A percentile compares a stretch with the other conserved stretches of the same genome.
phyloP scores from a whole-genome alignment of 2,797 vertebrate species.

The Arnoldichthys spilopterus region DNA sequence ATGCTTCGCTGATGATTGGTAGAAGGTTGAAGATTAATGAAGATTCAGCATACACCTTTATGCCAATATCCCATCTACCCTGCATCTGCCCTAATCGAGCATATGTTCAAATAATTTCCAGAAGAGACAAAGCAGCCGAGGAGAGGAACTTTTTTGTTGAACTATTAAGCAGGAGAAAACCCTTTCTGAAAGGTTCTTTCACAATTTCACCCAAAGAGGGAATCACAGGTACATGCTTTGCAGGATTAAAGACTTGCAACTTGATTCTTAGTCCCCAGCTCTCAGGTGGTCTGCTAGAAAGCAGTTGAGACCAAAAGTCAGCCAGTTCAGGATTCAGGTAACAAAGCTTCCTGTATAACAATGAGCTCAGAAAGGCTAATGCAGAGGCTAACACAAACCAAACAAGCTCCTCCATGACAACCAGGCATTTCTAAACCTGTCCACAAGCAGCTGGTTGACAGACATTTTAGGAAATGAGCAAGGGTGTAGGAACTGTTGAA shows the following conservation, averaged over 20 bases:
- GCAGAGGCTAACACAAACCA: slow-evolving; percentile 31
- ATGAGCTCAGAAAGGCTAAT: slow-evolving; percentile 40
- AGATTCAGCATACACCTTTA: background rate
- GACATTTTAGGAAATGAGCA: background rate
- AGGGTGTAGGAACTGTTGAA: too few relatives aligned
- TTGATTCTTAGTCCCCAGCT: slow-evolving; percentile 51
- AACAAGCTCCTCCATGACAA: slow-evolving; percentile 26
- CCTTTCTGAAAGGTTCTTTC: slow-evolving; percentile 14
- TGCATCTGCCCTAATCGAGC: background rate
- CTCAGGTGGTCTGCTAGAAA: slow-evolving; percentile 54
- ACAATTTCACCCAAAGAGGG: slow-evolving; percentile 10
- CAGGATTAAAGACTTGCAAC: slow-evolving; percentile 55
- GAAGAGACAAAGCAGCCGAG: background rate
- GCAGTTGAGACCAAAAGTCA: slow-evolving; percentile 36
- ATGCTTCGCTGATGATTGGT: slow-evolving; percentile 18
- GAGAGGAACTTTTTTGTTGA: background rate
- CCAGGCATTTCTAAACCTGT: slow-evolving; percentile 21
- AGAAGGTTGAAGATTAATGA: slow-evolving; percentile 24
- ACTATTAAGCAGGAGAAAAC: slow-evolving; percentile 20
- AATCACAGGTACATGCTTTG: slow-evolving; percentile 51
- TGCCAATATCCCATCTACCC: background rate
- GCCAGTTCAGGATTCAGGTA: slow-evolving; percentile 53
- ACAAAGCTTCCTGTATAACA: slow-evolving; percentile 53
- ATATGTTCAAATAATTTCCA: background rate
- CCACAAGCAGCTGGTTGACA: slow-evolving; percentile 22